These are phyloP conservation scores for Antechinus flavipes DNA, from an alignment of 2,113 vertebrate genomes.

Conservation along the genomic window DNA sequence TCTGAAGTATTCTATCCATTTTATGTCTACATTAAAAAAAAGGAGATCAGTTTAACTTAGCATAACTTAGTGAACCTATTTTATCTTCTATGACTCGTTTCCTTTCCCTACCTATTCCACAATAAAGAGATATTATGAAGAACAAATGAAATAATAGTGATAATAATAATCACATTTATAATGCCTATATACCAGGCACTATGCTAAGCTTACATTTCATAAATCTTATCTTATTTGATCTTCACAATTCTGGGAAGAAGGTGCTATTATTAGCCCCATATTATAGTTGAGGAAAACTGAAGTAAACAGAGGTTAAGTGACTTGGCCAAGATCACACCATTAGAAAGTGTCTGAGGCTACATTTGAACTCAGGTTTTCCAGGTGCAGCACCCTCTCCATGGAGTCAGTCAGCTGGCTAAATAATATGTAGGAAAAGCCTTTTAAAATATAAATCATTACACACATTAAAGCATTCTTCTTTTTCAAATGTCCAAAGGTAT, in stretches of 20 bases:
- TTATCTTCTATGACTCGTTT: neutral
- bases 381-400: neutral
- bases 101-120: neutral
- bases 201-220: neutral
- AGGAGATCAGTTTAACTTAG: neutral
- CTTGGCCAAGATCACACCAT: neutral
- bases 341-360: neutral
- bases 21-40: neutral
- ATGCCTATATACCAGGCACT: neutral
- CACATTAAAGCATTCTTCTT: neutral
- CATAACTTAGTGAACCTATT: neutral
- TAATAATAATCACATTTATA: neutral
- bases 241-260: neutral
- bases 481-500: neutral
- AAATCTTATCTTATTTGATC: neutral
- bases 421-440: neutral
- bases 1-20: neutral
- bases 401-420: neutral
- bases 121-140: neutral
- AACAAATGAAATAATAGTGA: neutral
- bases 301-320: neutral
- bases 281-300: neutral
- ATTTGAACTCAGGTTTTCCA: neutral
- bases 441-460: neutral
- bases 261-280: neutral